These are phyloP conservation scores for Phoebastria nigripes DNA, from an alignment of 2,797 vertebrate genomes.

Conservation along the genomic window DNA sequence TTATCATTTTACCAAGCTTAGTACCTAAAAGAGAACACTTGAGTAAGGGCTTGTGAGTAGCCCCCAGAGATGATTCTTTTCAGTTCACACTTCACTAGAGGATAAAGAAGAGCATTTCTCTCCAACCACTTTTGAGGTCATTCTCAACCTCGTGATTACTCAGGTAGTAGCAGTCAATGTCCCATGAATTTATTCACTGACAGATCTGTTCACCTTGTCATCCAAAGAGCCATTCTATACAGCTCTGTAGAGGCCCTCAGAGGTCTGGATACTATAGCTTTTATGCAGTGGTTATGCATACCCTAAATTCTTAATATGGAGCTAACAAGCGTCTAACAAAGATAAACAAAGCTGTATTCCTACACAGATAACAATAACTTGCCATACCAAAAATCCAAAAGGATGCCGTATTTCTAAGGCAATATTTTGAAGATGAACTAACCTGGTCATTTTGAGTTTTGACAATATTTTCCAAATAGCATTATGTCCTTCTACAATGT, in stretches of 20 bases:
- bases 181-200: not conserved
- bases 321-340: not conserved
- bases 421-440: not conserved
- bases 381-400: not conserved
- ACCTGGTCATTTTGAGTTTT: not conserved
- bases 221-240: not conserved
- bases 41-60: not conserved
- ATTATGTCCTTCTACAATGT: not conserved
- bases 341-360: not conserved
- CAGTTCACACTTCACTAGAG: not conserved
- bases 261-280: not conserved
- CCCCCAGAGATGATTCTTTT: not conserved
- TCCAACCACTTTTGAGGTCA: not conserved
- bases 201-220: not conserved
- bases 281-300: not conserved
- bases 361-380: not conserved
- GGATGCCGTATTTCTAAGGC: not conserved
- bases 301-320: not conserved
- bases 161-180: not conserved
- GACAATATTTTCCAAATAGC: not conserved
- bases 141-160: not conserved
- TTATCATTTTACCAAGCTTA: not conserved
- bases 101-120: not conserved
- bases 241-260: not conserved
- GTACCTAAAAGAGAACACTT: not conserved